These are phyloP conservation scores for Plemyria rubiginata DNA, from an alignment of 2,888 invertebrate species.

Conservation along the genomic window DNA sequence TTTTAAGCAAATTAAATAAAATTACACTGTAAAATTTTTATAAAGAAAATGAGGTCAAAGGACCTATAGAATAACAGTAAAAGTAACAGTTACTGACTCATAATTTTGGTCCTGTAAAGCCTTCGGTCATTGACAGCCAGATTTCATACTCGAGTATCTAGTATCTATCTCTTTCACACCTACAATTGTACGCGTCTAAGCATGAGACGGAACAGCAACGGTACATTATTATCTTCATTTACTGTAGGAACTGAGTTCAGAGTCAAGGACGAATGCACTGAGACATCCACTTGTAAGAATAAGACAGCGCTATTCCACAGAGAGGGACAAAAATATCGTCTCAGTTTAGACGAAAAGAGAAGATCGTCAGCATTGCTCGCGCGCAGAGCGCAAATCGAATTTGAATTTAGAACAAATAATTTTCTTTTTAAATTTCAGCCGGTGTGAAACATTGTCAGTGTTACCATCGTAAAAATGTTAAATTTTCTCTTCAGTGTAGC, in stretches of 20 bases:
- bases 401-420: constrained; percentile 48
- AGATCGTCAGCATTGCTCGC: constrained; percentile 60
- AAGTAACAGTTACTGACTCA: constrained; percentile 60
- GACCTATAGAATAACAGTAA: constrained; percentile 38
- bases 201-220: constrained; percentile 67
- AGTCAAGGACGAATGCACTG: constrained; percentile 80
- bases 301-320: constrained; percentile 51
- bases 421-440: constrained; percentile 36
- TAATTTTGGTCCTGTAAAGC: constrained; percentile 70
- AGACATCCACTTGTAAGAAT: constrained; percentile 51
- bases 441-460: constrained; percentile 22
- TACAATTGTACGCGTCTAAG: constrained; percentile 27
- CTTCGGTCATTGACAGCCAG: constrained; percentile 79
- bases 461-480: constrained; percentile 44
- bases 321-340: constrained; percentile 51
- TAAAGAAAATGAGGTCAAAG: constrained; percentile 25
- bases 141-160: constrained; percentile 64
- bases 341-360: constrained; percentile 63
- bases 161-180: constrained; percentile 52
- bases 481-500: constrained; percentile 49
- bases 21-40: neutral
- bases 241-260: constrained; percentile 61
- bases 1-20: too few relatives aligned
- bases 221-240: constrained; percentile 64
- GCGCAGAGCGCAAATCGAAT: constrained; percentile 57